Evolutionary conservation across 2,797 vertebrate species (phyloP), one percentile per base, ranked within the genome.

Genomic region (Poecile montanus): DNA sequence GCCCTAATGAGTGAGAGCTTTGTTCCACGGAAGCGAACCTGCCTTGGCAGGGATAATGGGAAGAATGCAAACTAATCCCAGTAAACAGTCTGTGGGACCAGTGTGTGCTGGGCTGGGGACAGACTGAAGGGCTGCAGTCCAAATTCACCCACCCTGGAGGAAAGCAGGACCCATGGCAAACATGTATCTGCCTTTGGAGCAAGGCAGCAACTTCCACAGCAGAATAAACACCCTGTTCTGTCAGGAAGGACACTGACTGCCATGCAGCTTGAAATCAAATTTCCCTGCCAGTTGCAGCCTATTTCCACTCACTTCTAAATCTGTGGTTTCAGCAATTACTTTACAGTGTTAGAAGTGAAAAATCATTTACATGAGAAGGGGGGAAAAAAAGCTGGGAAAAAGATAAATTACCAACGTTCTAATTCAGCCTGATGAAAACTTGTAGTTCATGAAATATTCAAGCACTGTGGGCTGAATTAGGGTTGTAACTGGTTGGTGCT

Each of bases 391-490:
- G 50, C 60, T 32, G 14, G 56, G 56, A 36, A 88, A 89, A 78
- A 45, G 91, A 86, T 34, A 75, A 87, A 89, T 90, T 84, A 83
- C 71, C 70, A 16, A 76, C 9, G 51, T 66, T 96, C 53, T 56
- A 80, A 87, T 94, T 95, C 45, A 56, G 90, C 53, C 74, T 81
- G 94, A 91, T 88, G 66, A 96, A 92, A 96, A 96, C 71, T 85
- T 94, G 71, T 80, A 87, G 92, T 74, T 93, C 88, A 92, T 85
- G 50, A 94, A 78, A 88, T 27, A 95, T 91, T 90, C 91, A 84
- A 60, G 94, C 78, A 44, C 80, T 89, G 78, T 40, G 87, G 91
- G 85, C 65, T 93, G 83, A 88, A 87, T 77, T 50, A 82, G 92
- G 82, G 67, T 80, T 60, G 48, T 92, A 80, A 89, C 80, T 47